These are phyloP conservation scores for Atta colombica DNA, from an alignment of 1,140 invertebrate species.

Conservation along the genomic window DNA sequence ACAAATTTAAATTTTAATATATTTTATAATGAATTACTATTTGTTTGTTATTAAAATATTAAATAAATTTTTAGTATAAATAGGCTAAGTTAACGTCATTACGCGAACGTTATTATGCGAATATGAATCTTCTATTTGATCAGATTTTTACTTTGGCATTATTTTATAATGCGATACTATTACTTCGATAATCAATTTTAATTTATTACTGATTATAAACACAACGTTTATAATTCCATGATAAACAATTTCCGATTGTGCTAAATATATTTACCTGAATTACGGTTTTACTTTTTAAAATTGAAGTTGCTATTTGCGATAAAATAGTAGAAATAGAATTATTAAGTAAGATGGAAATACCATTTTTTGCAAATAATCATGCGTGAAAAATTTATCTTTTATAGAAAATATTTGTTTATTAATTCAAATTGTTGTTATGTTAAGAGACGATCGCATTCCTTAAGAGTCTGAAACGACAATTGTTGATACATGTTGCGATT, in stretches of 20 bases:
- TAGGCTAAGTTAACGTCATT: not conserved
- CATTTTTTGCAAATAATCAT: not conserved
- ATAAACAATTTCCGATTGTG: slow-evolving; percentile 12
- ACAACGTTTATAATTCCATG: not conserved
- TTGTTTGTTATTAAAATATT: not conserved
- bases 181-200: not conserved
- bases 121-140: not conserved
- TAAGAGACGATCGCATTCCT: not conserved
- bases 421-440: not conserved
- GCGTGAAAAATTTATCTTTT: not conserved
- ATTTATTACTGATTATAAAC: not conserved
- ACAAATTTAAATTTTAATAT: too few relatives aligned
- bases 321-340: not conserved
- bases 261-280: slow-evolving; percentile 17
- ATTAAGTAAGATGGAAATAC: slow-evolving; percentile 1
- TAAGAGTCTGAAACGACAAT: not conserved
- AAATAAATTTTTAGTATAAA: not conserved
- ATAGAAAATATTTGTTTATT: not conserved
- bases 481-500: not conserved
- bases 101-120: not conserved
- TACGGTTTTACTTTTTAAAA: not conserved
- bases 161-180: slow-evolving; percentile 7
- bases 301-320: not conserved
- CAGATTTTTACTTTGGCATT: not conserved
- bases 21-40: not conserved